Evolutionary conservation across 2,888 invertebrate genomes (phyloP), one percentile per base, ranked within the genome.

Genomic region (Adineta ricciae): DNA sequence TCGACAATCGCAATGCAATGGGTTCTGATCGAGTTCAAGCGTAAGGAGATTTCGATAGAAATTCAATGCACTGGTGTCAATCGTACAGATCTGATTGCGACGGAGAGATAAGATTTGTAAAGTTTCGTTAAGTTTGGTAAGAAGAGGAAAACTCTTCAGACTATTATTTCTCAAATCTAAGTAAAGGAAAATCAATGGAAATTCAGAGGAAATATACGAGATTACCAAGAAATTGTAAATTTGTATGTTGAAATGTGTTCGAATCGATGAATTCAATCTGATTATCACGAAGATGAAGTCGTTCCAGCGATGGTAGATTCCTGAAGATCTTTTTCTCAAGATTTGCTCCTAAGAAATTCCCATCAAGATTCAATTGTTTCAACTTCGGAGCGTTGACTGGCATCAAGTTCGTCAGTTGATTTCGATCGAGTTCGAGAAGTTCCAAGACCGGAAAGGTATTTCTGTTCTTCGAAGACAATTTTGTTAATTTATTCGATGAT

Each of bases 351-450:
- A 78, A 9, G n/a, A 24, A 78, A 78, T 78, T 78, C 41, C 78
- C 78, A 78, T 78, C 78, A 24, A 78, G 41, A 78, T 78, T 78
- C n/a, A 78, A 78, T 78, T 78, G 78, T 41, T 78, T 78, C 41
- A 78, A 78, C n/a, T 78, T 78, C 5, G 78, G 78, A 36, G 41
- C 78, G n/a, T 78, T 41, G 9, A 78, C 24, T 41, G 78, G 32
- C n/a, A 19, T 36, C 1, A 41, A 7, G 41, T 24, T 41, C 11
- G 38, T n/a, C 41, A 78, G 41, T 11, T 41, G 24, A 78, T 78
- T 78, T 7, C 41, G 41, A 78, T 78, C 78, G 14, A 78, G n/a
- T 78, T 78, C 78, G 3, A 78, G 9, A 41, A 78, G 24, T 78
- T 78, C 78, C 4, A 78, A 41, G 38, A 41, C n/a, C n/a, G 24